Percentiles rank a stretch among this genome's conserved stretches.
Evolutionary conservation across 2,888 invertebrate genomes (phyloP).

Genomic region (Boloria euphrosyne): DNA sequence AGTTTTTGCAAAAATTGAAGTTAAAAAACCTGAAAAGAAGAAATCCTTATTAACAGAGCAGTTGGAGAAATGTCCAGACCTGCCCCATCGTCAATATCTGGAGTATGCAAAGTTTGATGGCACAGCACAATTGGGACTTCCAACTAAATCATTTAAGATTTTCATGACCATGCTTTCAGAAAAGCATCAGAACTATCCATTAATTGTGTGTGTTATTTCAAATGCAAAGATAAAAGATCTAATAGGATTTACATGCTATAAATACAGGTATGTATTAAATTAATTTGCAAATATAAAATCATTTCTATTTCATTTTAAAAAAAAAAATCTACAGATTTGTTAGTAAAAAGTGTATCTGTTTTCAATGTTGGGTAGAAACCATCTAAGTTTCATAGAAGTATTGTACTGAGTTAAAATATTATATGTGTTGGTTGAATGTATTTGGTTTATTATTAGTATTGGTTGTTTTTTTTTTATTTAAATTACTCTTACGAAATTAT

Average conservation of each 20-base stretch:
- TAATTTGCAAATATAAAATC: too few species aligned
- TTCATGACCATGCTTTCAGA: slow-evolving; percentile 94
- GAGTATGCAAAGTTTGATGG: slow-evolving; percentile 97
- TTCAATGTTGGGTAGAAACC: too few species aligned
- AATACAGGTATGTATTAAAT: slow-evolving; percentile 86
- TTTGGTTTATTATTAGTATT: too few species aligned
- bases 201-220: slow-evolving; percentile 90
- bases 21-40: slow-evolving; percentile 57
- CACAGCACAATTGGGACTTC: slow-evolving; percentile 89
- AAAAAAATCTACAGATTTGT: too few species aligned
- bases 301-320: too few species aligned
- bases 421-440: too few species aligned
- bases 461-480: too few species aligned
- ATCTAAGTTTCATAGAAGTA: too few species aligned
- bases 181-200: slow-evolving; percentile 91
- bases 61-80: slow-evolving; percentile 88
- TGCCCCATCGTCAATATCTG: slow-evolving; percentile 92
- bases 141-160: slow-evolving; percentile 93
- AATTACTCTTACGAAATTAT: too few species aligned
- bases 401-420: too few species aligned
- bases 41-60: slow-evolving; percentile 88
- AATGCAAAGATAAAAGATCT: slow-evolving; percentile 94
- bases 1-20: slow-evolving; percentile 78
- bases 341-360: too few species aligned
- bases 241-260: slow-evolving; percentile 95